Evolutionary conservation across 2,797 vertebrate species (phyloP), one percentile per base, ranked within the genome.

Genomic region (Clamator glandarius): DNA sequence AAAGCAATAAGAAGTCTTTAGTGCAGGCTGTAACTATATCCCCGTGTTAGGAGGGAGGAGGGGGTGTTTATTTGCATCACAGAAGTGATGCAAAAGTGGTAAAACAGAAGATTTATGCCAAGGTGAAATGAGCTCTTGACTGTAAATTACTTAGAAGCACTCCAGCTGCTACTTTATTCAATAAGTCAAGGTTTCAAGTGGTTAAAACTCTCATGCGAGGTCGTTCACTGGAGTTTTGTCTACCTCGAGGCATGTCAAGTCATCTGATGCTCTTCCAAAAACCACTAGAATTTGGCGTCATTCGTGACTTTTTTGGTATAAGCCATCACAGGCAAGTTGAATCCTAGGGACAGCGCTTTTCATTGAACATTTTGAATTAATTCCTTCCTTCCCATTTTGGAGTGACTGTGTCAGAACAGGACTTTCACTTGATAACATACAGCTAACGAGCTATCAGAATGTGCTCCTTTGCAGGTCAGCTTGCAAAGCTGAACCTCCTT

Each of bases 331-430:
- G 68, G 26, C n/a, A 58, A 23, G 50, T 41, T 11, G 18, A 50
- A 41, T 35, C 51, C 12, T 11, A 19, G 10, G 9, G 72, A 18
- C 7, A 33, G 39, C 10, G 3, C 2, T 74, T 75, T 12, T 4
- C 46, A 6, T 6, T 3, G 8, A 14, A 21, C 5, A 0, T 2
- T 2, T 7, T 18, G 1, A 5, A 14, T 2, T 8, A 42, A 52
- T 55, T 35, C 44, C 67, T 52, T 46, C 70, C 23, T 69, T 36
- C 7, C 13, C 7, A 0, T 41, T 21, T 12, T n/a, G 24, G n/a
- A 33, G 11, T 35, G 31, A 8, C 16, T 15, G 10, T 15, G 9
- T 21, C 4, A 16, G 44, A 39, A 19, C 25, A 41, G 59, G 46
- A 13, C 12, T 76, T 93, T 18, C n/a, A 26, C 11, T 48, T 50